phyloP scores from a whole-genome alignment of 2,797 vertebrate species.

The Okamejei kenojei region DNA sequence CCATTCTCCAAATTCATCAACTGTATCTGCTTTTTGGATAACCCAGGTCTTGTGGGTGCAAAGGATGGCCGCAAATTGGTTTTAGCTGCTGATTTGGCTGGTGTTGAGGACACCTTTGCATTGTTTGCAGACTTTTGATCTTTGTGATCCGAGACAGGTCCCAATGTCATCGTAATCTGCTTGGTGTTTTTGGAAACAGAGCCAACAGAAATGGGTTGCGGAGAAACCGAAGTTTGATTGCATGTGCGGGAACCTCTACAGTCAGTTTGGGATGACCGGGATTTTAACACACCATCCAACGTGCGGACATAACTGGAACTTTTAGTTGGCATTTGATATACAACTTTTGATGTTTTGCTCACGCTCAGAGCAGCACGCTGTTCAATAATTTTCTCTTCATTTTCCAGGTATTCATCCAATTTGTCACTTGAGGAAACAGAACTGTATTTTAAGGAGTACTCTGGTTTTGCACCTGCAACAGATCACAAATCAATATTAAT shows the following conservation, averaged over 20 bases:
- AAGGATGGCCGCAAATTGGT: background rate
- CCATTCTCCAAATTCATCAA: slow-evolving; percentile 83
- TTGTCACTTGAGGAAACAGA: slow-evolving; percentile 97
- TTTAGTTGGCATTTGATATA: slow-evolving; percentile 78
- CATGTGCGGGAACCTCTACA: slow-evolving; percentile 49
- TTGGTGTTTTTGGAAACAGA: no score
- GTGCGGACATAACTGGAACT: slow-evolving; percentile 89
- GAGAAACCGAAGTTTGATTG: slow-evolving; percentile 33
- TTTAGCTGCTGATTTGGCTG: slow-evolving; percentile 37
- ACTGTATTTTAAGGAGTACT: slow-evolving; percentile 75
- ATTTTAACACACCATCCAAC: slow-evolving; percentile 78
- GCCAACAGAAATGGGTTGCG: background rate
- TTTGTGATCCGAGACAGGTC: no score
- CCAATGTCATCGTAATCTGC: no score
- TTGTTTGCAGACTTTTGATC: no score
- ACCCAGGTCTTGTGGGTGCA: slow-evolving; percentile 46
- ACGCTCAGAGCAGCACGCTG: slow-evolving; percentile 73
- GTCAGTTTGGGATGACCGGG: slow-evolving; percentile 50
- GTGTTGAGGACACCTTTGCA: no score
- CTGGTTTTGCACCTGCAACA: slow-evolving; percentile 46
- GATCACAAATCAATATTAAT: background rate
- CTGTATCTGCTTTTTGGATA: slow-evolving; percentile 74
- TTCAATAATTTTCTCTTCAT: slow-evolving; percentile 87
- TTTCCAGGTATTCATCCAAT: slow-evolving; percentile 47
- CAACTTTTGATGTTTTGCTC: slow-evolving; percentile 62